Percentiles rank a stretch among this genome's conserved stretches.
phyloP scores from a whole-genome alignment of 2,113 vertebrate species.

The Syngnathoides biaculeatus region DNA sequence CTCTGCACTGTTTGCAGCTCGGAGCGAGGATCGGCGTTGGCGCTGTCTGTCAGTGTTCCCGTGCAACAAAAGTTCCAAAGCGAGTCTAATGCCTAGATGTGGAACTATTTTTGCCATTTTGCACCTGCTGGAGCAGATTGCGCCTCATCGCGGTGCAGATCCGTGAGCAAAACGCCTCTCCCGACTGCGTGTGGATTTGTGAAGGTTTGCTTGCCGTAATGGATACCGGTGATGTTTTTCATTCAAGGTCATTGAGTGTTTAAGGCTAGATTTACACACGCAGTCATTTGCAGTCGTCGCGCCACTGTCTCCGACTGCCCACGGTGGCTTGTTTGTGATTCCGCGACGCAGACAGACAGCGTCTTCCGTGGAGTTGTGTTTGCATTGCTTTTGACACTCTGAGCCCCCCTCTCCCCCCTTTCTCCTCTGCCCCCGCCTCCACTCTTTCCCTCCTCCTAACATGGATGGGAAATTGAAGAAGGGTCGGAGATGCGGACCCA shows the following conservation, averaged over 20 bases:
- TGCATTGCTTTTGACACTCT: slow-evolving; percentile 34
- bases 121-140: slow-evolving; percentile 66
- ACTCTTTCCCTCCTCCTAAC: slow-evolving; percentile 33
- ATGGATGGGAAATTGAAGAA: slow-evolving; percentile 90
- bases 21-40: slow-evolving; percentile 49
- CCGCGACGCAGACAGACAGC: slow-evolving; percentile 36
- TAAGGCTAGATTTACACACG: slow-evolving; percentile 37
- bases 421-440: background rate
- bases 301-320: slow-evolving; percentile 39
- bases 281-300: slow-evolving; percentile 18
- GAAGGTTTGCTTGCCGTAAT: slow-evolving; percentile 64
- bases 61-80: slow-evolving; percentile 78
- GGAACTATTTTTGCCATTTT: slow-evolving; percentile 56
- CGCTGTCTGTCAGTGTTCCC: slow-evolving; percentile 44
- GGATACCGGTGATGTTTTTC: slow-evolving; percentile 62
- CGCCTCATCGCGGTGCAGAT: slow-evolving; percentile 62
- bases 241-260: slow-evolving; percentile 78
- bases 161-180: slow-evolving; percentile 45
- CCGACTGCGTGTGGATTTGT: slow-evolving; percentile 64
- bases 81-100: slow-evolving; percentile 56
- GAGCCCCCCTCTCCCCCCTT: slow-evolving; percentile 9
- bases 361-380: slow-evolving; percentile 52
- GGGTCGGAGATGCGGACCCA: slow-evolving; percentile 85
- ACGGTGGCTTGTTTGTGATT: slow-evolving; percentile 49
- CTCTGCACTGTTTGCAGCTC: slow-evolving; percentile 61